Evolutionary conservation across 1,140 invertebrate genomes (phyloP), one percentile per base, ranked within the genome.

Genomic region (Oedothorax gibbosus): DNA sequence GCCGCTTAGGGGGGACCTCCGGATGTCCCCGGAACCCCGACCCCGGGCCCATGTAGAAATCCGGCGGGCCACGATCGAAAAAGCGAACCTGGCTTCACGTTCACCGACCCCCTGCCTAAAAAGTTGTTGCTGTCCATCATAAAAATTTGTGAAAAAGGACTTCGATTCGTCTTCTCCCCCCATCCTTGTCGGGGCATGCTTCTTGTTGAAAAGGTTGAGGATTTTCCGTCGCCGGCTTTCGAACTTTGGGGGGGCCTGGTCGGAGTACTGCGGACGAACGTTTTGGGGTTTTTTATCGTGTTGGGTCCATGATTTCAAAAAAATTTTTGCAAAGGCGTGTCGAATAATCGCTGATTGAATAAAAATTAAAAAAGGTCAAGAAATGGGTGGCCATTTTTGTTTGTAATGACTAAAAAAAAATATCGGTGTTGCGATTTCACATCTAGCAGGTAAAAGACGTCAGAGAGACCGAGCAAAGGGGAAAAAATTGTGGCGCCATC

Each of bases 71-170:
- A 96, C 95, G 56, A 96, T 90, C 84, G 90, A 92, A 88, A 89
- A 89, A 84, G 87, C 88, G 80, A 91, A 86, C 83, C 95, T 90
- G 15, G 93, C 94, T 89, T 96, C 95, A 60, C 95, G 90, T 90
- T 96, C 95, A 1, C 95, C 95, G 57, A 96, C 92, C 53, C 95
- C 95, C 95, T 95, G 12, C 92, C 92, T 1, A 91, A 90, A 87
- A 96, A 96, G 89, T 96, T 96, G 89, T 96, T 96, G 88, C 93
- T 95, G 88, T 96, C 95, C 93, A 96, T 94, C 86, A 93, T 90
- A 0, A 95, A 90, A 6, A 96, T 87, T 65, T 95, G 92, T 50
- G 93, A 91, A 4, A 96, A 89, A 20, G 96, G 91, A 20, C 93
- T 89, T 89, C 96, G 94, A 85, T 96, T 95, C 0, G 92, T 93